Conservation (phyloP, 2,797 vertebrate species). For the Pangasius larnaudii region DNA sequence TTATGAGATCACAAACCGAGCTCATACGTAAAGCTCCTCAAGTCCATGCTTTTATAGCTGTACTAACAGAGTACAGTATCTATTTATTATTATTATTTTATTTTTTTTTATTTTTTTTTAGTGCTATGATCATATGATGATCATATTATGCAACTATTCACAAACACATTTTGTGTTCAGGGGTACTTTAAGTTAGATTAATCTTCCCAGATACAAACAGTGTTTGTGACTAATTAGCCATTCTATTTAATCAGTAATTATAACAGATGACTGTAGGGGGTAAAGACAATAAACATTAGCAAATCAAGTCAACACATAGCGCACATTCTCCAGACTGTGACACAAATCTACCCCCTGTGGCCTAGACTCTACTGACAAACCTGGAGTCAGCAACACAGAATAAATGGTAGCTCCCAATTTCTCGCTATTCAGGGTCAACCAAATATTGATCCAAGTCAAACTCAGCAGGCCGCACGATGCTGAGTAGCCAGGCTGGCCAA, state of each 20-base stretch:
- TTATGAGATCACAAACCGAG: background rate
- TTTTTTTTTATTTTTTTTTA: too few relatives aligned
- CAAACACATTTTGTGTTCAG: background rate
- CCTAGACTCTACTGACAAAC: background rate
- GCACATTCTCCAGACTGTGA: background rate
- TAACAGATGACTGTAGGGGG: background rate
- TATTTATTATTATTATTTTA: too few relatives aligned
- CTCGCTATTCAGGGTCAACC: background rate
- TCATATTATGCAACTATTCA: background rate
- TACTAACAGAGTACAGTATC: background rate
- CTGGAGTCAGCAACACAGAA: background rate
- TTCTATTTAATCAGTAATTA: background rate
- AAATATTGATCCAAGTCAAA: constrained; percentile 42
- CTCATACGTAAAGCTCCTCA: background rate
- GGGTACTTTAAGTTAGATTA: background rate
- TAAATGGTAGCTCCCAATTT: background rate
- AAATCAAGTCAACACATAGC: constrained; percentile 21
- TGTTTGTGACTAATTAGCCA: constrained; percentile 31
- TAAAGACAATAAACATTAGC: constrained; percentile 1
- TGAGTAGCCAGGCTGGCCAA: background rate
- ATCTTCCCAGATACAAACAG: background rate
- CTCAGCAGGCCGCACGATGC: background rate
- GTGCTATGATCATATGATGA: background rate
- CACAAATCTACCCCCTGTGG: constrained; percentile 22
- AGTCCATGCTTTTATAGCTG: background rate